These are phyloP conservation scores for Jacana jacana DNA, from an alignment of 2,113 vertebrate species.

Conservation along the genomic window DNA sequence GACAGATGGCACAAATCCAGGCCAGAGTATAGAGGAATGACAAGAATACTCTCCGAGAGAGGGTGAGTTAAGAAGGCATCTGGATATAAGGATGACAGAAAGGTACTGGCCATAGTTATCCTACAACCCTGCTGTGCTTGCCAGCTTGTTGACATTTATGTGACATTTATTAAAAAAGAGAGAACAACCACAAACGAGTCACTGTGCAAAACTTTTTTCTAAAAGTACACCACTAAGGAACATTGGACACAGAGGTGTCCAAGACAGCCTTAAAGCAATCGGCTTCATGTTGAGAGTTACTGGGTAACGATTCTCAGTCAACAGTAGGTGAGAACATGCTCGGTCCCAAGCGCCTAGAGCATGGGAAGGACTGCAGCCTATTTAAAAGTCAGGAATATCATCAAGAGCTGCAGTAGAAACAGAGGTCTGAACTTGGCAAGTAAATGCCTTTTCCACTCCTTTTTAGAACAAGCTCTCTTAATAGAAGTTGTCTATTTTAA, in stretches of 20 bases:
- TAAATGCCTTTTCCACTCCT: background rate
- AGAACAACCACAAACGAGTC: slow-evolving; percentile 15
- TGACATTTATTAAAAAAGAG: background rate
- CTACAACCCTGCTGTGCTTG: background rate
- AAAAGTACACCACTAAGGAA: background rate
- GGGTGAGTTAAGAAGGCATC: background rate
- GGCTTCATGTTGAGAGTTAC: background rate
- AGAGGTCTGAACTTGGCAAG: slow-evolving; percentile 9
- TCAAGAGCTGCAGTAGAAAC: background rate
- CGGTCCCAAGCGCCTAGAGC: background rate
- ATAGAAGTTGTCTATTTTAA: background rate
- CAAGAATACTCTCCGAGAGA: background rate
- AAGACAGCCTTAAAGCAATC: background rate
- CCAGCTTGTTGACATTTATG: slow-evolving; percentile 22
- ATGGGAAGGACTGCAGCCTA: background rate
- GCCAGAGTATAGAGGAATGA: background rate
- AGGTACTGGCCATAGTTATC: background rate
- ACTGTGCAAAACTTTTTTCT: background rate
- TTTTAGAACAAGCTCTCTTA: background rate
- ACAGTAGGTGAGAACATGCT: background rate
- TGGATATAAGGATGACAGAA: background rate
- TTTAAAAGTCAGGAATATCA: background rate
- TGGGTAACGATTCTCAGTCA: background rate
- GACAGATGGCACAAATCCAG: background rate
- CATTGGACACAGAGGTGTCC: background rate